Percentiles rank a stretch among this genome's conserved stretches.
Evolutionary conservation across 2,797 vertebrate genomes (phyloP).

Genomic region (Chiroxiphia lanceolata): DNA sequence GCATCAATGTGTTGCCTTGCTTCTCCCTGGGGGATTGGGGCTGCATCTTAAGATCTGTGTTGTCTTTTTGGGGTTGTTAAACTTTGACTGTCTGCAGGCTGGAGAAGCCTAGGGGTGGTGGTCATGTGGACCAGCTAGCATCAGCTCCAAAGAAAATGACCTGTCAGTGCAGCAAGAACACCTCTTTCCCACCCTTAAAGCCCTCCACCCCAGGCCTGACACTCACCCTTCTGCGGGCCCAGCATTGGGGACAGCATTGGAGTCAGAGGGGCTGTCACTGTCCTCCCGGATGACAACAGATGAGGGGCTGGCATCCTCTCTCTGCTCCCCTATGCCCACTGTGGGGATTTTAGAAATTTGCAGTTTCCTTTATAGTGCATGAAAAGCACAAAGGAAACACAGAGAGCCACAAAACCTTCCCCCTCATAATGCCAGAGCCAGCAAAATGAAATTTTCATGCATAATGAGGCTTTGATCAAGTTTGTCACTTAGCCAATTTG

Average conservation of each 20-base stretch:
- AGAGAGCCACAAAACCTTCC: background rate
- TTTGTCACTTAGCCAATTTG: slow-evolving; percentile 15
- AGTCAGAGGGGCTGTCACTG: background rate
- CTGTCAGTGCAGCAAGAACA: background rate
- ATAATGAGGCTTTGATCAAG: slow-evolving; percentile 49
- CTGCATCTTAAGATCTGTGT: background rate
- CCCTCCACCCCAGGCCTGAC: background rate
- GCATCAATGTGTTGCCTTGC: background rate
- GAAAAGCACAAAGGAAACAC: slow-evolving; percentile 15
- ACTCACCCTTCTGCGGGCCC: background rate
- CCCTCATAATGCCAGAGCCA: background rate
- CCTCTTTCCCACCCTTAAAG: background rate
- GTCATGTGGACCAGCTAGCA: background rate
- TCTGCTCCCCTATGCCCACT: background rate
- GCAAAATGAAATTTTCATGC: slow-evolving; percentile 44
- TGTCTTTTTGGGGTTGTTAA: background rate
- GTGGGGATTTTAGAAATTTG: background rate
- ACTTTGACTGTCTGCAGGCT: background rate
- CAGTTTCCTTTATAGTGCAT: background rate
- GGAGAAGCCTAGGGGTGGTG: background rate
- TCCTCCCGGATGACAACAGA: fast-evolving
- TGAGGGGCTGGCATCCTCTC: background rate
- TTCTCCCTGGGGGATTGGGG: background rate
- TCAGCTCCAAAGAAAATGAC: background rate
- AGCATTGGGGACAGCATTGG: background rate